These are phyloP conservation scores for Pogona vitticeps DNA, from an alignment of 2,113 vertebrate genomes.

Conservation along the genomic window DNA sequence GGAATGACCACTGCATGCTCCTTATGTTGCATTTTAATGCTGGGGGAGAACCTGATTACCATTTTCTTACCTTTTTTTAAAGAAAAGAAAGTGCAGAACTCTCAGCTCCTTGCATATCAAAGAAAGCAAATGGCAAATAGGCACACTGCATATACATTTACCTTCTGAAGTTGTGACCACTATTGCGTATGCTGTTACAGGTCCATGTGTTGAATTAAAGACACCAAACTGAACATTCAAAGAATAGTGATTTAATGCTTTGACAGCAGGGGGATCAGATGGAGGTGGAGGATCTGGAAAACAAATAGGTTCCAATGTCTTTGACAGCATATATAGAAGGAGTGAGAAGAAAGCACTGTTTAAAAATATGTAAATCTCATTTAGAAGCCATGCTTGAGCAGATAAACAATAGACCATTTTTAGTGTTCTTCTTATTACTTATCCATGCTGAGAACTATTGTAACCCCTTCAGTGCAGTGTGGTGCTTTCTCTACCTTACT, in stretches of 20 bases:
- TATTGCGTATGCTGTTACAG: slow-evolving; percentile 80
- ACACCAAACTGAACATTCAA: slow-evolving; percentile 70
- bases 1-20: no score
- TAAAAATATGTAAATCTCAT: neutral
- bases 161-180: slow-evolving; percentile 75
- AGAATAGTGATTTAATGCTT: slow-evolving; percentile 60
- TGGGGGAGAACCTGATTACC: no score
- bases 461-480: neutral
- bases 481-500: neutral
- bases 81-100: neutral
- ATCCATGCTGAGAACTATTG: neutral
- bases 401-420: neutral
- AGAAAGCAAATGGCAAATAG: neutral
- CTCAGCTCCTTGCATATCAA: neutral
- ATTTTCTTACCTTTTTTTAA: no score
- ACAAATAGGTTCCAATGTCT: slow-evolving; percentile 40
- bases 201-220: slow-evolving; percentile 77
- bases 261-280: slow-evolving; percentile 31
- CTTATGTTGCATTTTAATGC: no score
- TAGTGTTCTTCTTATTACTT: no score
- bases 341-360: neutral
- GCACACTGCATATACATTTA: neutral
- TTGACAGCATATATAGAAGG: neutral
- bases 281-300: slow-evolving; percentile 77
- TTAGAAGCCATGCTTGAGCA: neutral